Base-by-base conservation (phyloP, 2,888 invertebrate genomes). In the Sussaba pulchella region DNA sequence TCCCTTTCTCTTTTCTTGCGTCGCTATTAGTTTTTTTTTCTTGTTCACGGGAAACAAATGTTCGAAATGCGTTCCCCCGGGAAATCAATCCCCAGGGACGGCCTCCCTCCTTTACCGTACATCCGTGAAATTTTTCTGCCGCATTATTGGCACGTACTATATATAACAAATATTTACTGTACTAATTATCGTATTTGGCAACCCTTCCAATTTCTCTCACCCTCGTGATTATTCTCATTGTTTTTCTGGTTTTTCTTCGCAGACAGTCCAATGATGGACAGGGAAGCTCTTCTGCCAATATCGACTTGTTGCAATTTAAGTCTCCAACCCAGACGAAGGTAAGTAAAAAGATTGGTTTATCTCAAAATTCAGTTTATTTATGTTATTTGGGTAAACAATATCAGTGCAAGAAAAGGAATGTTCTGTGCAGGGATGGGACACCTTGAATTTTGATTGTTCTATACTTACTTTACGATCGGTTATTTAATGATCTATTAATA, bases 261-360 rank as follows among this genome's bases (percentile, higher is more conserved):
- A 86, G 85, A 54, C 19, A 67, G 19, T 54, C 75, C 67, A 76
- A 83, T 76, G 71, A 89, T 88, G 87, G 94, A 94, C 2, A 91
- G 94, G 61, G 94, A 94, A 80, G 93, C 93, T 0, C 88, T 94
- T 41, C 91, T 94, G 24, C 93, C 94, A 0, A 93, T 94, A 82
- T 92, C 94, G 0, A 92, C 93, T 31, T 92, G 93, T 80, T 94
- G 94, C 84, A 93, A 94, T 87, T 85, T 93, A 81, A 85, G 82
- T 77, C 76, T 87, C 52, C 87, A 85, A 67, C 71, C 83, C 39
- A 87, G 88, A 50, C 85, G 86, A 82, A 88, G 88, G 88, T 88
- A 78, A 17, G 80, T 83, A 39, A 12, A 31, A 2, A 31, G 6
- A 31, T 31, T 31, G 2, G 6, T 31, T 31, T 6, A 6, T 5